Evolutionary conservation across 2,888 invertebrate genomes (phyloP), one percentile per base, ranked within the genome.

Genomic region (Heliconius ismenius): DNA sequence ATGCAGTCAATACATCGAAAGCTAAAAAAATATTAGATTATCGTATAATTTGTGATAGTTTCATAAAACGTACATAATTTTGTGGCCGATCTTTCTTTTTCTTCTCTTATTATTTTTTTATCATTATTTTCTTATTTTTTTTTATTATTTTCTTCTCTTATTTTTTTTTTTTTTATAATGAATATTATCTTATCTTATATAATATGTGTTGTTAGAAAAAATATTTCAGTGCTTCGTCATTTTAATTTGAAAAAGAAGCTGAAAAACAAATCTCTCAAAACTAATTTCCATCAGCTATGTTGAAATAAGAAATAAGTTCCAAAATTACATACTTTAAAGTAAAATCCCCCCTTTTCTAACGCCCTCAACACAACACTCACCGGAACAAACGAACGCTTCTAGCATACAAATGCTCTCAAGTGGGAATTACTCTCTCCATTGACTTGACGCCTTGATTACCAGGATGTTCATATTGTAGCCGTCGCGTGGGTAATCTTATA

Each of bases 331-430:
- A n/a, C 4, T 26, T 26, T 18, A 49, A 68, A 49, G n/a, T 26
- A 32, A 54, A n/a, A 28, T 28, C 1, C 28, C 32, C 28, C 0
- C 3, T 54, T n/a, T 54, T 54, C 11, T n/a, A 21, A 63, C 62
- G 73, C 7, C 58, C 39, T 43, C 11, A 36, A 18, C 62, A 54
- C 63, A 49, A 70, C 49, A 54, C 77, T 28, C 77, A 77, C 74
- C 74, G 77, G 77, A 77, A 77, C 74, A 77, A 60, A 43, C 24
- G 32, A 39, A 54, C 36, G 70, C 58, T 24, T 49, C 32, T 49
- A n/a, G 74, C 63, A 77, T 77, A 77, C 64, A 70, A 77, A 77
- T 74, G 70, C 74, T 18, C 74, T 70, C 77, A 58, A 70, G 70
- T 36, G 69, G 74, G 74, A 26, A 77, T 76, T 73, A 58, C 39